These are phyloP conservation scores for Tanypteryx hageni DNA, from an alignment of 2,888 invertebrate species.

Conservation along the genomic window DNA sequence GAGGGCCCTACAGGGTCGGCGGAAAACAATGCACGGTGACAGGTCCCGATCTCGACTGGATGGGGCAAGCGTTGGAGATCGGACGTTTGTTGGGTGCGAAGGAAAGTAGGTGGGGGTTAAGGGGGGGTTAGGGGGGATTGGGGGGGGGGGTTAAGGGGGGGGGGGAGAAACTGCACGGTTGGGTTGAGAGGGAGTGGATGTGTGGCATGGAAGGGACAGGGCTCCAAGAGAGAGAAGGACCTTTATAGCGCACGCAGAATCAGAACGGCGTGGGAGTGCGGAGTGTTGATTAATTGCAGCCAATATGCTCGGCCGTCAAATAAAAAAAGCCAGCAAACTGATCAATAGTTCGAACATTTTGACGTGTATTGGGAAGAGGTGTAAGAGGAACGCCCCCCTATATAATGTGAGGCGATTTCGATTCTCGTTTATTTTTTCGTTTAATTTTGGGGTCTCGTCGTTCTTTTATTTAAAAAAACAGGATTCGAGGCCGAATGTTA, in stretches of 20 bases:
- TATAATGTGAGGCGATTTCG: background rate
- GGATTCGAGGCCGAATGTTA: background rate
- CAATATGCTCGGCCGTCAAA: conserved; percentile 48
- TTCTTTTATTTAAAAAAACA: background rate
- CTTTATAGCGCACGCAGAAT: background rate
- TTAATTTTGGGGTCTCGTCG: background rate
- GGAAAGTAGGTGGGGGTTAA: too few species aligned
- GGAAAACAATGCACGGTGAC: too few species aligned
- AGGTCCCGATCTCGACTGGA: background rate
- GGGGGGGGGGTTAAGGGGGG: too few species aligned
- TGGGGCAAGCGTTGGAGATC: background rate
- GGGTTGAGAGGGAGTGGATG: too few species aligned
- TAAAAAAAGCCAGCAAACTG: too few species aligned
- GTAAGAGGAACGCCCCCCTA: background rate
- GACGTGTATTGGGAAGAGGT: background rate
- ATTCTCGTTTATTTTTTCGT: background rate
- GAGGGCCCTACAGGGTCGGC: background rate
- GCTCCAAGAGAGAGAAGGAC: background rate
- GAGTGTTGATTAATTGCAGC: conserved; percentile 43
- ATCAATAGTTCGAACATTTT: background rate
- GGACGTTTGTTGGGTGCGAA: too few species aligned
- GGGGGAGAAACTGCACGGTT: too few species aligned
- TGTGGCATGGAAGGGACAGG: background rate
- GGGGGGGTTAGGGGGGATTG: too few species aligned
- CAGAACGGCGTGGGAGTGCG: background rate